Conservation (phyloP, 1,140 invertebrate species). For the Drosophila takahashii region DNA sequence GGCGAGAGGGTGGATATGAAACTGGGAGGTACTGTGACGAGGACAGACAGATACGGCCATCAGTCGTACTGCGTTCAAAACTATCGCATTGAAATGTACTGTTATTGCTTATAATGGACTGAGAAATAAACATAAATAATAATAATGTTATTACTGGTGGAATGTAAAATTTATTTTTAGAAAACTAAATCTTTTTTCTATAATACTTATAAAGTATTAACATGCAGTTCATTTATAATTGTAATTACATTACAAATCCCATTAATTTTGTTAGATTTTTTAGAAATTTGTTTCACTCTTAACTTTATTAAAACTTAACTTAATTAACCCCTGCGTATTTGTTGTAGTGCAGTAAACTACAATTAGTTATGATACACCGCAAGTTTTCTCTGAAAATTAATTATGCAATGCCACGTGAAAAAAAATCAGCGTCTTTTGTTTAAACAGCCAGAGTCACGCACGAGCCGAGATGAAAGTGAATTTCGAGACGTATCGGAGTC, state of each 20-base stretch:
- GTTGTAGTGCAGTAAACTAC: neutral
- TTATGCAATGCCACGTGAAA: conserved; percentile 44
- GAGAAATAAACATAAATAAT: no score
- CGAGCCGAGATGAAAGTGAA: conserved; percentile 57
- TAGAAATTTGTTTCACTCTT: neutral
- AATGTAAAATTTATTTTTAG: no score
- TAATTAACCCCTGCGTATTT: neutral
- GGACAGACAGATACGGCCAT: conserved; percentile 43
- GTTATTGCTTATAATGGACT: conserved; percentile 61
- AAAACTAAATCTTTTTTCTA: no score
- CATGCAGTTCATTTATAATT: no score
- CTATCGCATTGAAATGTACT: conserved; percentile 52
- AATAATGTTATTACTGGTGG: no score
- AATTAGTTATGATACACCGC: neutral
- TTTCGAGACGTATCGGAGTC: conserved; percentile 24
- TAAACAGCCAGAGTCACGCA: conserved; percentile 59
- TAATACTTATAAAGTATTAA: no score
- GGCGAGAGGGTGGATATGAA: conserved; percentile 1
- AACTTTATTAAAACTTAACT: neutral
- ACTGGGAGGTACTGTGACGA: conserved; percentile 23
- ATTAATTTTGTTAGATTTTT: neutral
- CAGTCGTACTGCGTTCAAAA: conserved; percentile 41
- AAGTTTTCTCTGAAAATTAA: conserved; percentile 13
- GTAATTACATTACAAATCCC: no score
- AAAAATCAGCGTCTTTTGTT: conserved; percentile 27